These are phyloP conservation scores for Daphoenositta chrysoptera DNA, from an alignment of 2,113 vertebrate species.

Conservation along the genomic window DNA sequence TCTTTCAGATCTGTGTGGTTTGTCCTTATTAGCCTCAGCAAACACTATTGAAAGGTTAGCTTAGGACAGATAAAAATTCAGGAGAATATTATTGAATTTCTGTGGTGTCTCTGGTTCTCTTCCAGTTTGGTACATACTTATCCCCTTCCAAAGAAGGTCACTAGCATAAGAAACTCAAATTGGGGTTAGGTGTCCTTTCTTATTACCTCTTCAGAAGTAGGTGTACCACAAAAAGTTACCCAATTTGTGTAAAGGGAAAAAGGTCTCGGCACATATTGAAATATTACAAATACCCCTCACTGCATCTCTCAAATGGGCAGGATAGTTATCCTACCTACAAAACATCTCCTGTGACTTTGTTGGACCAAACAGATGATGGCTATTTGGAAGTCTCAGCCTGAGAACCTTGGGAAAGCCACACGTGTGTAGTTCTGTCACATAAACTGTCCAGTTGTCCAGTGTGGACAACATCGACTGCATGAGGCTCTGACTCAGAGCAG, in stretches of 20 bases:
- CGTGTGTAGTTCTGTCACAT: background rate
- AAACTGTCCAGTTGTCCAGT: background rate
- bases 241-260: background rate
- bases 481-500: background rate
- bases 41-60: background rate
- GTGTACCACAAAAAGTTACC: background rate
- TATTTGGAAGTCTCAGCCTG: background rate
- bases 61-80: background rate
- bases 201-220: background rate
- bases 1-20: background rate
- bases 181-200: background rate
- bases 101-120: background rate
- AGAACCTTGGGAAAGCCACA: background rate
- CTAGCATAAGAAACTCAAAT: background rate
- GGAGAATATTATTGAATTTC: background rate
- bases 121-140: background rate
- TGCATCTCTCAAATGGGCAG: background rate
- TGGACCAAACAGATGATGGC: background rate
- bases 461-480: accelerated
- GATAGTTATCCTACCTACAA: background rate
- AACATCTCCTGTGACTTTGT: background rate
- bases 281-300: background rate
- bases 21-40: background rate
- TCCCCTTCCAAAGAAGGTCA: background rate
- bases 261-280: background rate